A percentile compares a stretch with the other conserved stretches of the same genome.
Evolutionary conservation across 2,113 vertebrate species (phyloP).

Genomic region (Miniopterus natalensis): DNA sequence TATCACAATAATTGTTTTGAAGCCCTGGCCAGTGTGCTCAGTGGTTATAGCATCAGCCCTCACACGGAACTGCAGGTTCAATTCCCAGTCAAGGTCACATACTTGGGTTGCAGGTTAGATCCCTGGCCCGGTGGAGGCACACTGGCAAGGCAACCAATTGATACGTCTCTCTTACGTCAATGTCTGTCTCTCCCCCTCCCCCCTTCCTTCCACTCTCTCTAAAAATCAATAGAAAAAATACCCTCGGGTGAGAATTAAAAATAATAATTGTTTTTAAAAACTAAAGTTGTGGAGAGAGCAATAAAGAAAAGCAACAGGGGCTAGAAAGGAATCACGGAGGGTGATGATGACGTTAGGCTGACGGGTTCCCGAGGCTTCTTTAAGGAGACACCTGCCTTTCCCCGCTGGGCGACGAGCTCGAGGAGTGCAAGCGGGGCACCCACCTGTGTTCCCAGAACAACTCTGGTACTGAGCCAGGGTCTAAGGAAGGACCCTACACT

Average conservation of each 20-base stretch:
- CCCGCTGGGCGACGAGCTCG: background rate
- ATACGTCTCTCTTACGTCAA: too few species aligned
- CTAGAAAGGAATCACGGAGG: background rate
- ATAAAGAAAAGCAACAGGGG: background rate
- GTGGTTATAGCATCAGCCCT: background rate
- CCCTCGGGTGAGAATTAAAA: too few species aligned
- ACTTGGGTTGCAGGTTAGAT: too few species aligned
- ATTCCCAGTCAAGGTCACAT: too few species aligned
- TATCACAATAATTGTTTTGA: background rate
- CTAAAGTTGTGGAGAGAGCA: background rate
- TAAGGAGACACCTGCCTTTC: background rate
- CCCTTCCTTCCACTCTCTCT: too few species aligned
- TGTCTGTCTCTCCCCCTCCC: too few species aligned
- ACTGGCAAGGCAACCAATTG: too few species aligned
- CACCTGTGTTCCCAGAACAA: background rate
- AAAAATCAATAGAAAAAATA: too few species aligned
- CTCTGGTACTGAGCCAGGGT: background rate
- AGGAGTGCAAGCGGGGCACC: background rate
- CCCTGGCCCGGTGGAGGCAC: too few species aligned
- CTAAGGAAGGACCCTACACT: background rate
- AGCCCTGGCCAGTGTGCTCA: background rate
- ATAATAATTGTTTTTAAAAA: background rate
- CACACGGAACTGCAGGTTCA: rapidly evolving
- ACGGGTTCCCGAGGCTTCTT: background rate
- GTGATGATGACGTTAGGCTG: rapidly evolving